phyloP scores from a whole-genome alignment of 2,797 vertebrate species.

The Synaphobranchus kaupii region DNA sequence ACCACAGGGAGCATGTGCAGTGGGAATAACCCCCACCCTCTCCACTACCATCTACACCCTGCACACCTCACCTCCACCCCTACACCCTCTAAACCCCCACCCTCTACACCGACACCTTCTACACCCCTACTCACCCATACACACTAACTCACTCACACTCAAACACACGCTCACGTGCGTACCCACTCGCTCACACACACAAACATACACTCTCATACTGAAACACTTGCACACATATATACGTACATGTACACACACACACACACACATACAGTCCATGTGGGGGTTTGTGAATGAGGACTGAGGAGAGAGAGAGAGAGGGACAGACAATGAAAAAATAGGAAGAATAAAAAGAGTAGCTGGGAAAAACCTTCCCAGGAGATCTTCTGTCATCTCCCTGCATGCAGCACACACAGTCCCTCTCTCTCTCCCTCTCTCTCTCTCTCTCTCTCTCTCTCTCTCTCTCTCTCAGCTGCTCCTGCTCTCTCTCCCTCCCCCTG shows the following conservation, averaged over 20 bases:
- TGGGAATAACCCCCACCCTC: background rate
- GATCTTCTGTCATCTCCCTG: conserved; percentile 5
- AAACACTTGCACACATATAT: background rate
- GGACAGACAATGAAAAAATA: background rate
- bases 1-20: background rate
- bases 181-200: conserved; percentile 48
- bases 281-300: background rate
- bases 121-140: background rate
- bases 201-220: background rate
- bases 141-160: background rate
- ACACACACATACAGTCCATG: background rate
- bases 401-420: background rate
- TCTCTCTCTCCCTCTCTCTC: conserved; percentile 22
- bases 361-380: background rate
- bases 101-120: background rate
- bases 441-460: conserved; percentile 28
- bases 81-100: background rate
- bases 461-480: background rate
- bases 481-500: conserved; percentile 14
- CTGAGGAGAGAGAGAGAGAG: background rate
- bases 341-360: background rate
- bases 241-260: background rate
- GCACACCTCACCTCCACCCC: background rate
- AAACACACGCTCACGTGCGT: background rate
- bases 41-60: conserved; percentile 31